Base-by-base conservation (phyloP, 2,888 invertebrate species). In the Melanargia galathea region DNA sequence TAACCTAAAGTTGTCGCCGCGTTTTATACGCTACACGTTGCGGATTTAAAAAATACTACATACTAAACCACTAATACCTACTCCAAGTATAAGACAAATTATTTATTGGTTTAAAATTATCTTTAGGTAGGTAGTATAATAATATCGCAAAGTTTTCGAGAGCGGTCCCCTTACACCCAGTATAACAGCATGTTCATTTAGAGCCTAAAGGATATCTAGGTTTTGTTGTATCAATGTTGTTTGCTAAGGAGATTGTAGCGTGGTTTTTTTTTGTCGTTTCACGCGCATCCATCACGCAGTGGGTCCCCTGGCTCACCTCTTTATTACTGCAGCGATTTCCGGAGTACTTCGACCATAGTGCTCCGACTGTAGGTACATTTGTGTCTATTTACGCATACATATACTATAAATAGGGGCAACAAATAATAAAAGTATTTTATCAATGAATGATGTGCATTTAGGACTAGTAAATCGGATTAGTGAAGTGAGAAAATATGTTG, bases 241-340 rank as follows among this genome's bases (percentile, higher is more conserved):
- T 87, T 86, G 88, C 89, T 90, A 87, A 89, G 89, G 86, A 89
- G 87, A 87, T 87, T 87, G 88, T 88, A 85, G 89, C 86, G 80
- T 87, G 45, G n/a, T n/a, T 40, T 40, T 89, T 90, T 86, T 90
- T 90, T 89, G 87, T 87, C 84, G 87, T 77, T 83, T 79, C 78
- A 75, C 79, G 77, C 77, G 86, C 90, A 90, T 90, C 90, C 86
- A 90, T 90, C 90, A 90, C 90, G 70, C 90, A 90, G 90, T 90
- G 84, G 80, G 90, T 80, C 1, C 87, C 75, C 89, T 87, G 83
- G 84, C 80, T 74, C 81, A 84, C 83, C 82, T 86, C 88, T 90
- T 89, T 89, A 90, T 90, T 89, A 86, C 80, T 79, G 79, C 83
- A 83, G 81, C 85, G 88, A 84, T 90, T 90, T 90, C 89, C 90